These are phyloP conservation scores for Coccyzus lansbergi DNA, from an alignment of 2,797 vertebrate genomes.

Conservation along the genomic window DNA sequence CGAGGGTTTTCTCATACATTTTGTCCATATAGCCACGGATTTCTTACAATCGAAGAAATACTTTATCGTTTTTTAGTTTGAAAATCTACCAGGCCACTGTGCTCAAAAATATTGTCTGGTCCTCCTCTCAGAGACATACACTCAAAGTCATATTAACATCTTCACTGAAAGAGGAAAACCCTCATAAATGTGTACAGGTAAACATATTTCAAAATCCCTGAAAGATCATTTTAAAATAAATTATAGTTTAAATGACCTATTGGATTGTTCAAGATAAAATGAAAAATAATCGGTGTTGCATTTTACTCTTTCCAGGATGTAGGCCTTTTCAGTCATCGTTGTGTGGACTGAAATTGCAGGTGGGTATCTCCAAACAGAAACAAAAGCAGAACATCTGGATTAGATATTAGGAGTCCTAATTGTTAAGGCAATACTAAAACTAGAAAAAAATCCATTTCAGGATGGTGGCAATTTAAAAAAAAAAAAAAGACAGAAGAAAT, in stretches of 20 bases:
- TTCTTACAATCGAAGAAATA: background rate
- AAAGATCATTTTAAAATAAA: background rate
- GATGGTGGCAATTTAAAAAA: background rate
- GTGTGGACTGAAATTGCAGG: background rate
- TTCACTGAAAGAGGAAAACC: background rate
- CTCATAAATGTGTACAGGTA: background rate
- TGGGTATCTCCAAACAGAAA: background rate
- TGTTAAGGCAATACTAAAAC: background rate
- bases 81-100: background rate
- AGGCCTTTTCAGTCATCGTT: background rate
- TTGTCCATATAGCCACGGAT: background rate
- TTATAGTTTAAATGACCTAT: background rate
- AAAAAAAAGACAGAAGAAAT: background rate
- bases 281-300: background rate
- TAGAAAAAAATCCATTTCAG: background rate
- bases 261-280: background rate
- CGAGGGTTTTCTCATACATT: background rate
- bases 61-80: background rate
- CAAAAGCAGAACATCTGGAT: background rate
- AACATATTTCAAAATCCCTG: background rate
- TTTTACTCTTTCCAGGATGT: background rate
- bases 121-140: background rate
- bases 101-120: background rate
- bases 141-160: background rate
- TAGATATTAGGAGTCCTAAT: background rate